Evolutionary conservation across 2,888 invertebrate genomes (phyloP).

Genomic region (Stomorhina lunata): DNA sequence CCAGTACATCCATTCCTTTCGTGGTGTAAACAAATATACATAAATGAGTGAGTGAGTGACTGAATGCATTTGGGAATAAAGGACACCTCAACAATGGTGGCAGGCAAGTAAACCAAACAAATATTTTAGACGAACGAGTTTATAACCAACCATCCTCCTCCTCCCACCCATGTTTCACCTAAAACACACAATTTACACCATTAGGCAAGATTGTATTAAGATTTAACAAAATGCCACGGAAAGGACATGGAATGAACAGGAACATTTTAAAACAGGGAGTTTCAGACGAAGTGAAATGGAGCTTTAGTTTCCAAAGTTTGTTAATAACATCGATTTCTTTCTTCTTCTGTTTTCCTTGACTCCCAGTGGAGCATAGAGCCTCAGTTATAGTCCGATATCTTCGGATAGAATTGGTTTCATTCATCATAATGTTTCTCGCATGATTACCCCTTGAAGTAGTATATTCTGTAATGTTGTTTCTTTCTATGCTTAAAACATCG

Average conservation of each 20-base stretch:
- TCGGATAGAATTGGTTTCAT: no score
- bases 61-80: slow-evolving; percentile 39
- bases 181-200: not conserved
- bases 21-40: slow-evolving; percentile 10
- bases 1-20: not conserved
- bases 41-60: no score
- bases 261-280: not conserved
- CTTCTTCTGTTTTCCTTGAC: no score
- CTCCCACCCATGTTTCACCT: not conserved
- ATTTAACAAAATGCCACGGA: slow-evolving; percentile 5
- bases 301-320: not conserved
- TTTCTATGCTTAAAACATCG: no score
- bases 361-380: no score
- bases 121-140: not conserved
- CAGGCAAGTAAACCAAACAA: slow-evolving; percentile 17
- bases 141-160: not conserved
- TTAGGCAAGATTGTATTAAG: not conserved
- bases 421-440: no score
- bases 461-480: no score
- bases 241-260: not conserved
- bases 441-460: no score
- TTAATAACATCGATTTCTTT: not conserved
- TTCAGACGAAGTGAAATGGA: not conserved
- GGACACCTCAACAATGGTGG: slow-evolving; percentile 47
- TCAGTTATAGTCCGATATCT: no score